Evolutionary conservation across 1,140 invertebrate species (phyloP).

Genomic region (Diorhabda elongata): DNA sequence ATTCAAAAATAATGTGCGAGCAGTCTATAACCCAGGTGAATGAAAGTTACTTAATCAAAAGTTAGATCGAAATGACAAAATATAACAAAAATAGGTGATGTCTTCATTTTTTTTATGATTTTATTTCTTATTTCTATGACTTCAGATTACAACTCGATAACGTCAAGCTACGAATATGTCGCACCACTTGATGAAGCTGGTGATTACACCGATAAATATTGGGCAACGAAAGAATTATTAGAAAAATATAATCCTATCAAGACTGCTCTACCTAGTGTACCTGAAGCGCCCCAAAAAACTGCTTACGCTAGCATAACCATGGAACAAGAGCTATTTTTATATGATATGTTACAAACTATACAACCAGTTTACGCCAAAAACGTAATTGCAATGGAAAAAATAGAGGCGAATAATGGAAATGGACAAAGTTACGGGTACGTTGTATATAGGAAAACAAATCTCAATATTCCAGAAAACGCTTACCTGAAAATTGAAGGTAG

Average conservation of each 20-base stretch:
- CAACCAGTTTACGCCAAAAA: slow-evolving; percentile 22
- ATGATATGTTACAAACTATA: slow-evolving; percentile 37
- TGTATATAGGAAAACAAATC: slow-evolving; percentile 47
- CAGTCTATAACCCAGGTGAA: too few relatives aligned
- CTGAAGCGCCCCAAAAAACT: slow-evolving; percentile 17
- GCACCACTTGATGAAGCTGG: slow-evolving; percentile 52
- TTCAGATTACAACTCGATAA: slow-evolving; percentile 12
- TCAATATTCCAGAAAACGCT: slow-evolving; percentile 32
- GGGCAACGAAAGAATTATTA: slow-evolving; percentile 42
- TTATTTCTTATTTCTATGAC: slow-evolving; percentile 26
- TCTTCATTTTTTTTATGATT: too few relatives aligned
- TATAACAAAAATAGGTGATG: too few relatives aligned
- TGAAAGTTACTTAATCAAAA: too few relatives aligned
- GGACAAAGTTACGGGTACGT: slow-evolving; percentile 60
- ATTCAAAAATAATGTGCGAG: too few relatives aligned
- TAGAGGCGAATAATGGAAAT: slow-evolving; percentile 52
- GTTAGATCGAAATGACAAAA: too few relatives aligned
- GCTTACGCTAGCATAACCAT: slow-evolving; percentile 19
- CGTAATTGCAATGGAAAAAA: slow-evolving; percentile 52
- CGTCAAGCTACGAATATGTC: slow-evolving; percentile 55
- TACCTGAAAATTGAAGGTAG: slow-evolving; percentile 47
- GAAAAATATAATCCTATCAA: slow-evolving; percentile 47
- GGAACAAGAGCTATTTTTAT: slow-evolving; percentile 34
- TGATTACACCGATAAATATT: slow-evolving; percentile 50
- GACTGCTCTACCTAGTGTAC: slow-evolving; percentile 43